phyloP scores from a whole-genome alignment of 2,797 vertebrate species.

The Sebastolobus altivelis region DNA sequence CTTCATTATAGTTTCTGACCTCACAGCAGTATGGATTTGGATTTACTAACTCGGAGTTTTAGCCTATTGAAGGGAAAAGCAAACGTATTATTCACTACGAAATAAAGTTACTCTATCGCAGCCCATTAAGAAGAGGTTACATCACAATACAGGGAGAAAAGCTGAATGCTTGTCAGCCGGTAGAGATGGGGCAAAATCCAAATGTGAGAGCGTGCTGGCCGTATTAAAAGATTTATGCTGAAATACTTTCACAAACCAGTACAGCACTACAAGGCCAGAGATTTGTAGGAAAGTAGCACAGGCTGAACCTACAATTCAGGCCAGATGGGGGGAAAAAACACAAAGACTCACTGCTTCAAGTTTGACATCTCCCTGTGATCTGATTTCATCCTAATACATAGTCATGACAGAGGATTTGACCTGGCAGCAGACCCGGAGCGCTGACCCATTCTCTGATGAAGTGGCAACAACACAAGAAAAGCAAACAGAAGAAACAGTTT shows the following conservation, averaged over 20 bases:
- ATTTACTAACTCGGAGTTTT: slow-evolving; percentile 22
- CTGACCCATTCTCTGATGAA: slow-evolving; percentile 49
- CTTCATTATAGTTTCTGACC: slow-evolving; percentile 38
- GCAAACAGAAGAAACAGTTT: slow-evolving; percentile 49
- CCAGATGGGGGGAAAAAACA: slow-evolving; percentile 20
- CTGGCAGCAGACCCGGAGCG: slow-evolving; percentile 59
- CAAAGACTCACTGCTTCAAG: slow-evolving; percentile 19
- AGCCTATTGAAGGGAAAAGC: not conserved
- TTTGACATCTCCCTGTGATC: slow-evolving; percentile 43
- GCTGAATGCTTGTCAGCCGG: slow-evolving; percentile 32
- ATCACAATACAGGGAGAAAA: slow-evolving; percentile 30
- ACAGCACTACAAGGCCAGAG: slow-evolving; percentile 34
- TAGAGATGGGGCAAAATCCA: slow-evolving; percentile 44
- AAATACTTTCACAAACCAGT: slow-evolving; percentile 49
- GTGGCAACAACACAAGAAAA: slow-evolving; percentile 37
- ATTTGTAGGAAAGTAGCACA: slow-evolving; percentile 51
- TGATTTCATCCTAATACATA: slow-evolving; percentile 46
- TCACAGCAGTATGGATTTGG: slow-evolving; percentile 1
- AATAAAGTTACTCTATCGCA: slow-evolving; percentile 6
- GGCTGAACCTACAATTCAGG: slow-evolving; percentile 49
- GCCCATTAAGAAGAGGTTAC: slow-evolving; percentile 26
- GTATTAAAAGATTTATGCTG: slow-evolving; percentile 66
- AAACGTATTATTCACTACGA: slow-evolving; percentile 1
- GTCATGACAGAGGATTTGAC: slow-evolving; percentile 48
- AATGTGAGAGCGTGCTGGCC: slow-evolving; percentile 31